Evolutionary conservation across 2,113 vertebrate species (phyloP).

Genomic region (Daubentonia madagascariensis): DNA sequence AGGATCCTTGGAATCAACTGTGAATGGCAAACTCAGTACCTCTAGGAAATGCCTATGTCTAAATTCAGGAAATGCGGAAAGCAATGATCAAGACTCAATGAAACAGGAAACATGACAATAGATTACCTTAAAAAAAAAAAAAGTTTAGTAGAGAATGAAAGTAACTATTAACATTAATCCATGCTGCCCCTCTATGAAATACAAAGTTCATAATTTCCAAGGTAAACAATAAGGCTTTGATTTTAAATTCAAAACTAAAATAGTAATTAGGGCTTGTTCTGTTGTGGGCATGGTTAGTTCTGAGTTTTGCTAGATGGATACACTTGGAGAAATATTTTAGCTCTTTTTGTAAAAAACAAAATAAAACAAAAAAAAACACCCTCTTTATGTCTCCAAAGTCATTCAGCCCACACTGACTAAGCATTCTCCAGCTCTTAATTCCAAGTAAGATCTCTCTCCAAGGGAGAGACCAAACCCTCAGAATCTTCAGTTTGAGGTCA

Average conservation of each 20-base stretch:
- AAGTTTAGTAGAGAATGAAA: neutral
- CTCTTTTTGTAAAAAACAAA: neutral
- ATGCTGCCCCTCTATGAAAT: neutral
- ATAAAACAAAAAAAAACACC: neutral
- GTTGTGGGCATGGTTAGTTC: neutral
- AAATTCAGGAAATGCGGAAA: constrained; percentile 30
- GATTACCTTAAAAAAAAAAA: neutral
- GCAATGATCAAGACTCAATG: neutral
- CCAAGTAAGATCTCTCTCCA: neutral
- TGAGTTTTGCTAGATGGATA: neutral
- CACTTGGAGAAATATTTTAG: neutral
- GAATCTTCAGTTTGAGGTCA: neutral
- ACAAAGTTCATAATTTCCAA: constrained; percentile 30
- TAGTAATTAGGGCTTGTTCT: neutral
- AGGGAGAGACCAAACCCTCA: neutral
- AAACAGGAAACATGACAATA: neutral
- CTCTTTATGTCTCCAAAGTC: neutral
- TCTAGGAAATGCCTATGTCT: constrained; percentile 18
- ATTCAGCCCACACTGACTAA: neutral
- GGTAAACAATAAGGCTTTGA: neutral
- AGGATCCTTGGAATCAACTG: neutral
- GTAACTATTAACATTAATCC: constrained; percentile 23
- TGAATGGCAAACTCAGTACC: neutral
- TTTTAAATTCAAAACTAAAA: constrained; percentile 32
- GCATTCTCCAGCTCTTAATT: neutral